Base-by-base conservation (phyloP, 2,888 invertebrate genomes). In the Scaptomyza reducta region DNA sequence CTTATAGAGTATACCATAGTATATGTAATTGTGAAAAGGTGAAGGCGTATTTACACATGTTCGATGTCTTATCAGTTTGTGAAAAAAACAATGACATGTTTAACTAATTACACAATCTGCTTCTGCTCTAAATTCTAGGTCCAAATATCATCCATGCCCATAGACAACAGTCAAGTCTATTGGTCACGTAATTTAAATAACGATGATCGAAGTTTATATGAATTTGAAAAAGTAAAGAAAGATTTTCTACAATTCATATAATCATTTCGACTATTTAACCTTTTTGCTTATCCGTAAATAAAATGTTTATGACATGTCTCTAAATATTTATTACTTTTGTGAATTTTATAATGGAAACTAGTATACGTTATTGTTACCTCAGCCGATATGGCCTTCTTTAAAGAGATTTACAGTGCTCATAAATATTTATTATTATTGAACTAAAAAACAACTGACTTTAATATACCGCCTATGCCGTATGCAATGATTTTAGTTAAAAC, bases 101-200 rank as follows among this genome's bases (percentile, higher is more conserved):
- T 64, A 42, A 50, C 44, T 66, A 78, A 79, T 79, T 77, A 64
- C 62, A 66, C 65, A 71, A 65, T 65, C 14, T 27, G 13, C 31
- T 11, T 16, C 11, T 9, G 7, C 16, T 16, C 7, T n/a, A 38
- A 29, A 44, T 16, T 49, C 18, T 27, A 56, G 35, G n/a, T 51
- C 40, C 25, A 6, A 29, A n/a, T 18, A 33, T 22, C 35, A 53
- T 55, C 45, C 54, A 50, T 56, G 50, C 33, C 55, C 47, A 59
- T 53, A 38, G 40, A 29, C 41, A 46, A 35, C 40, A 45, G 10
- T n/a, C 33, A 51, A 29, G 14, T 16, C 11, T n/a, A 42, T 47
- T 41, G 13, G 14, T 1, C 70, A 74, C 73, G 58, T 62, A 35
- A 27, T 29, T 33, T 27, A n/a, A 33, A 41, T 11, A 50, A 25